A percentile compares a stretch with the other conserved stretches of the same genome.
phyloP scores from a whole-genome alignment of 1,140 invertebrate species.

The Colletes gigas region DNA sequence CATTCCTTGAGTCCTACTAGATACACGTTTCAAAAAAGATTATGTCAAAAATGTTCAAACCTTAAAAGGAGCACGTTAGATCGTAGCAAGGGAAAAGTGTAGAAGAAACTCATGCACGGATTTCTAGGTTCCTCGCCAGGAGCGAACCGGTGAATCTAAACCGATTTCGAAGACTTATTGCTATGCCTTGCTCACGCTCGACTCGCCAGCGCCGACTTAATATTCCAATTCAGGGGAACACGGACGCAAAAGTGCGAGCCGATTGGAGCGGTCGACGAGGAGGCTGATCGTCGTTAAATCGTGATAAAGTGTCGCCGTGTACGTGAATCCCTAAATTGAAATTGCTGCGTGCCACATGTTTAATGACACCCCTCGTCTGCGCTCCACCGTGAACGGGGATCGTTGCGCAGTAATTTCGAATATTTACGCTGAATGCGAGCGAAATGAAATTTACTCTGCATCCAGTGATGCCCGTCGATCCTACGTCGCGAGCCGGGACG shows the following conservation, averaged over 20 bases:
- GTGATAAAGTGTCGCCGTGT: neutral
- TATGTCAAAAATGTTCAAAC: no score
- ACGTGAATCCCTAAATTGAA: neutral
- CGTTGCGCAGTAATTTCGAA: constrained; percentile 15
- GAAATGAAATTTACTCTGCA: constrained; percentile 31
- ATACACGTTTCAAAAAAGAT: no score
- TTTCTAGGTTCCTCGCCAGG: no score
- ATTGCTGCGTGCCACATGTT: neutral
- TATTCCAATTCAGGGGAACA: constrained; percentile 1
- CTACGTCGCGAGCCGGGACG: neutral
- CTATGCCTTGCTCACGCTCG: constrained; percentile 49
- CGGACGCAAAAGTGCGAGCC: constrained; percentile 1
- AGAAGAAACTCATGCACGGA: no score
- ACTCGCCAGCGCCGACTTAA: constrained; percentile 26
- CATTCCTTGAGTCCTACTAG: no score
- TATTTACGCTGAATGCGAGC: constrained; percentile 13
- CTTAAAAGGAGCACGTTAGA: no score
- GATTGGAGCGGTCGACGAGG: constrained; percentile 1
- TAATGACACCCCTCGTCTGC: neutral
- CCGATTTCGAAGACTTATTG: constrained; percentile 62
- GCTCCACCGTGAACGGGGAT: neutral
- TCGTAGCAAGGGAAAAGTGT: no score
- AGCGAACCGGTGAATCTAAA: constrained; percentile 24
- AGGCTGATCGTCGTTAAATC: constrained; percentile 2
- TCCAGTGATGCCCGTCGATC: neutral